A percentile compares a stretch with the other conserved stretches of the same genome.
phyloP scores from a whole-genome alignment of 2,113 vertebrate genomes.

The Lampris incognitus region DNA sequence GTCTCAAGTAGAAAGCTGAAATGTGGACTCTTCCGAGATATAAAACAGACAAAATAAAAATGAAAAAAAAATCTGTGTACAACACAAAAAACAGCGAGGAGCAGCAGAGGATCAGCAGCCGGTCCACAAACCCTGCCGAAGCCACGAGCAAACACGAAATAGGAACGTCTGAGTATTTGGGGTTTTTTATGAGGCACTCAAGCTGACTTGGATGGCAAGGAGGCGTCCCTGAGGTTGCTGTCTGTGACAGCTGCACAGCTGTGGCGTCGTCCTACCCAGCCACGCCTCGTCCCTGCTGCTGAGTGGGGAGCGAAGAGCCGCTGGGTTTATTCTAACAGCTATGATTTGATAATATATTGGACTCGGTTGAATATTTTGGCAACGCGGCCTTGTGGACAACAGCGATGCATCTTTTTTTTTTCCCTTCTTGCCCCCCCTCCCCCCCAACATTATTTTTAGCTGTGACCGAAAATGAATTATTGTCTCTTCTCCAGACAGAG shows the following conservation, averaged over 20 bases:
- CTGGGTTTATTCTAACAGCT: constrained; percentile 17
- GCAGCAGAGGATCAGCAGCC: neutral
- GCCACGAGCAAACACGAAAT: no score
- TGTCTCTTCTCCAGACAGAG: constrained; percentile 42
- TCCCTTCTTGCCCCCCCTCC: neutral
- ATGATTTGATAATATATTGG: constrained; percentile 21
- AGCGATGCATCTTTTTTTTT: no score
- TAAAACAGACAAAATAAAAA: neutral
- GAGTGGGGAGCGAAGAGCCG: constrained; percentile 14
- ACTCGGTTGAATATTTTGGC: neutral
- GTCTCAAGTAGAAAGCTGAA: no score
- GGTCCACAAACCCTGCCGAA: neutral
- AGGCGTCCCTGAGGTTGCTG: constrained; percentile 32
- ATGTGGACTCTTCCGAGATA: neutral
- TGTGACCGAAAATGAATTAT: constrained; percentile 31
- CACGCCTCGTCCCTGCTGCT: neutral
- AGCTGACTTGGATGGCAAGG: constrained; percentile 29
- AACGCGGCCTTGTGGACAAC: constrained; percentile 3
- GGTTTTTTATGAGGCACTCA: constrained; percentile 33
- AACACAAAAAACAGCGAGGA: constrained; percentile 13
- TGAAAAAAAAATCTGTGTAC: no score
- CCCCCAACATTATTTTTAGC: constrained; percentile 41
- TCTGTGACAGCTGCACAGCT: constrained; percentile 30
- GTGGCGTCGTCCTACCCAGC: neutral
- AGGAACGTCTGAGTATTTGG: constrained; percentile 28